phyloP scores from a whole-genome alignment of 2,888 invertebrate species.

The Dryobota labecula region DNA sequence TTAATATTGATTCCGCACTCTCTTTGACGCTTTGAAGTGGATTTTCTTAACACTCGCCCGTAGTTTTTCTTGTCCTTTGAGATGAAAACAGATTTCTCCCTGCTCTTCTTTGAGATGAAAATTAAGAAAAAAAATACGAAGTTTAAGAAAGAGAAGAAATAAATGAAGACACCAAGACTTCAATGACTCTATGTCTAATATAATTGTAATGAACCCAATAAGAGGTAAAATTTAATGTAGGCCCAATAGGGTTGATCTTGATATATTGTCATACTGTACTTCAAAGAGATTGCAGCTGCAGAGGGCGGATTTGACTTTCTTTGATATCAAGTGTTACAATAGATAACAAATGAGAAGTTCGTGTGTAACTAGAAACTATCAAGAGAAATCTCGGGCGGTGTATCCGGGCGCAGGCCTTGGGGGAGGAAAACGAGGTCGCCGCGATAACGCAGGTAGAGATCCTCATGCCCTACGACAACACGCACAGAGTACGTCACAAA shows the following conservation, averaged over 20 bases:
- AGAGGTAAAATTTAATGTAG: conserved; percentile 3
- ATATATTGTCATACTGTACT: conserved; percentile 64
- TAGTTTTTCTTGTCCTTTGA: conserved; percentile 83
- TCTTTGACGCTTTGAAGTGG: conserved; percentile 85
- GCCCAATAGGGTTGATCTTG: conserved; percentile 54
- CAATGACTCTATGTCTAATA: neutral
- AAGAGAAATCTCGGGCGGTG: conserved; percentile 82
- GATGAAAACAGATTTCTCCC: conserved; percentile 73
- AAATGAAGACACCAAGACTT: neutral
- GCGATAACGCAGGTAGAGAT: conserved; percentile 78
- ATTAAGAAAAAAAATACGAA: conserved; percentile 47
- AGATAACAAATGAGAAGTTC: conserved; percentile 76
- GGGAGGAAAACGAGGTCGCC: conserved; percentile 81
- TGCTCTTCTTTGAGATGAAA: conserved; percentile 70
- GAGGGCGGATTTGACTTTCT: conserved; percentile 75
- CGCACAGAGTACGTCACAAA: conserved; percentile 38
- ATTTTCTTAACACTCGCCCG: conserved; percentile 79
- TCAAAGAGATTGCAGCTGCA: conserved; percentile 64
- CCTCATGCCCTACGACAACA: conserved; percentile 64
- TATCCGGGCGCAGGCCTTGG: conserved; percentile 84
- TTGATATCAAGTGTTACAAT: conserved; percentile 66
- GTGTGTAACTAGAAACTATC: conserved; percentile 81
- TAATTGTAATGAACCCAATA: conserved; percentile 1
- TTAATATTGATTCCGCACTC: conserved; percentile 88
- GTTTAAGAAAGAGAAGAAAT: conserved; percentile 3